These are phyloP conservation scores for Yponomeuta evonymella DNA, from an alignment of 2,888 invertebrate genomes.

Conservation along the genomic window DNA sequence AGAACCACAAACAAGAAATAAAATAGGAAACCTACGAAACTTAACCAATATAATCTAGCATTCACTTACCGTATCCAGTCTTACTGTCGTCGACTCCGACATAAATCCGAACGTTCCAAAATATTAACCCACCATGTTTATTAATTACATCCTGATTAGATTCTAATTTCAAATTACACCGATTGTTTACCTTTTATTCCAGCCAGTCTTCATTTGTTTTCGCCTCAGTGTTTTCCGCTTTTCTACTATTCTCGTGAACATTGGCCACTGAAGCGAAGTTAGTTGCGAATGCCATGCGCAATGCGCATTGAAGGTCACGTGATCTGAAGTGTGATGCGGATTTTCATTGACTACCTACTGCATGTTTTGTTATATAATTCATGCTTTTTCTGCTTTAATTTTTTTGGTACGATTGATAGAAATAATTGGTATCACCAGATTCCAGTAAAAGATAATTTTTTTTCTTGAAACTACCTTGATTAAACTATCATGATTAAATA, in stretches of 20 bases:
- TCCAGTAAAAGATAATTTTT: too few relatives aligned
- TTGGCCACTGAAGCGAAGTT: constrained; percentile 39
- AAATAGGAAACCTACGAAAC: too few relatives aligned
- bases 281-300: constrained; percentile 41
- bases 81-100: neutral
- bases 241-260: constrained; percentile 25
- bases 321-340: constrained; percentile 38
- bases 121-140: neutral
- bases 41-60: neutral
- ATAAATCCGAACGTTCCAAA: neutral
- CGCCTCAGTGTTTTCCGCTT: constrained; percentile 27
- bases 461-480: too few relatives aligned
- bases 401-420: neutral
- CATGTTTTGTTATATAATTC: constrained; percentile 11
- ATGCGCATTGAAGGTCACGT: constrained; percentile 34
- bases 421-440: neutral
- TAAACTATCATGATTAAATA: too few relatives aligned
- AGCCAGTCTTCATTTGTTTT: constrained; percentile 24
- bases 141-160: neutral
- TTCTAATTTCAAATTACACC: neutral
- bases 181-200: constrained; percentile 18
- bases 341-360: constrained; percentile 9
- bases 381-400: neutral
- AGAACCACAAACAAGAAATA: too few relatives aligned
- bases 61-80: neutral